A percentile compares a stretch with the other conserved stretches of the same genome.
Evolutionary conservation across 1,140 invertebrate genomes (phyloP).

Genomic region (Thaumetopoea pityocampa): DNA sequence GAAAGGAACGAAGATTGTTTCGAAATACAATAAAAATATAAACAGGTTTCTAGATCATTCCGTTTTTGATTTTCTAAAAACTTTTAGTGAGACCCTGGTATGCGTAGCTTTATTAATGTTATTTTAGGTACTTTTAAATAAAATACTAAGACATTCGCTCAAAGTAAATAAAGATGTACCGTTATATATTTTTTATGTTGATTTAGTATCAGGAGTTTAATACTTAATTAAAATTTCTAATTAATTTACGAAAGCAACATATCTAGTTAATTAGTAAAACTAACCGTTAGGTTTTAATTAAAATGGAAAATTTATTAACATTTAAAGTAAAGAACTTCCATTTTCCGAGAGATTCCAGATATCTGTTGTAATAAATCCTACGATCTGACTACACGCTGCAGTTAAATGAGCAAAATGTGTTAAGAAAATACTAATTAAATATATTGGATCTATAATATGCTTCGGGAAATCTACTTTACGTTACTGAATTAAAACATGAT

Average conservation of each 20-base stretch:
- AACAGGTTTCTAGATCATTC: too few species aligned
- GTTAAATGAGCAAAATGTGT: slow-evolving; percentile 43
- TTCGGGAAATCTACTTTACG: slow-evolving; percentile 1
- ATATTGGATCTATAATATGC: slow-evolving; percentile 27
- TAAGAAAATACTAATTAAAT: slow-evolving; percentile 29
- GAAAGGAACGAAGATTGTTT: too few species aligned
- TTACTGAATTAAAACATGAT: not conserved
- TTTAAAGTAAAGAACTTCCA: slow-evolving; percentile 17
- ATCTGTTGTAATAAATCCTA: slow-evolving; percentile 34
- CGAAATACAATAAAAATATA: too few species aligned
- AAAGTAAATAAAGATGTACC: too few species aligned
- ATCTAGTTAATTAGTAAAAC: slow-evolving; percentile 12
- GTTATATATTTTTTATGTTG: too few species aligned
- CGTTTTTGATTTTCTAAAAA: too few species aligned
- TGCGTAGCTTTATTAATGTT: too few species aligned
- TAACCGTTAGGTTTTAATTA: slow-evolving; percentile 20
- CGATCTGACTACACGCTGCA: slow-evolving; percentile 28
- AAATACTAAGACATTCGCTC: too few species aligned
- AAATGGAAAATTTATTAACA: slow-evolving; percentile 24
- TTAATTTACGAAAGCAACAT: slow-evolving; percentile 7
- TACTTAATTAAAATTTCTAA: slow-evolving; percentile 9
- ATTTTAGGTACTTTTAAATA: too few species aligned
- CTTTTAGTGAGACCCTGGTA: too few species aligned
- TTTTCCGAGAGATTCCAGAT: slow-evolving; percentile 28
- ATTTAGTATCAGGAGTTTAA: too few species aligned